phyloP scores from a whole-genome alignment of 2,113 vertebrate genomes.

The Tapirus terrestris region DNA sequence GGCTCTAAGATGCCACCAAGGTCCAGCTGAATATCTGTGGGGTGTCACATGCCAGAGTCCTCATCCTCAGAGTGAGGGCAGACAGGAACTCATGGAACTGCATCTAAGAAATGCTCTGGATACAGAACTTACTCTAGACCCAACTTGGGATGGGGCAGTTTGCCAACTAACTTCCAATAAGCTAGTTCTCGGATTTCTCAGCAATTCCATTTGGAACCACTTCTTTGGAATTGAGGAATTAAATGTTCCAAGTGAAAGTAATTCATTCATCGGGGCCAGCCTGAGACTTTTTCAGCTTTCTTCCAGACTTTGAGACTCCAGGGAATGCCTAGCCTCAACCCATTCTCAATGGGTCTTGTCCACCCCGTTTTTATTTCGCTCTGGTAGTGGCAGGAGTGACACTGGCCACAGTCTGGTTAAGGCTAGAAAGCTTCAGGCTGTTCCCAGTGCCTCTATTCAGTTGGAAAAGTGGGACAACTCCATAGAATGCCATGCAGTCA shows the following conservation, averaged over 20 bases:
- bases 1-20: not conserved
- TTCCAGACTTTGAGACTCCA: not conserved
- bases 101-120: not conserved
- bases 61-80: not conserved
- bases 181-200: slow-evolving; percentile 13
- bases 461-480: not conserved
- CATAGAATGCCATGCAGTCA: not conserved
- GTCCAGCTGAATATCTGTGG: not conserved
- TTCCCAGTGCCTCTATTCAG: not conserved
- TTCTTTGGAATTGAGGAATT: not conserved
- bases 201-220: not conserved
- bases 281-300: not conserved
- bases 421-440: not conserved
- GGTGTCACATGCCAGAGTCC: not conserved
- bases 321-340: not conserved
- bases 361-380: not conserved
- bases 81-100: not conserved
- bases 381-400: not conserved
- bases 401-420: not conserved
- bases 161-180: not conserved
- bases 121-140: not conserved
- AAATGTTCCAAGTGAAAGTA: not conserved
- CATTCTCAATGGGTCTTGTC: not conserved
- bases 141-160: not conserved
- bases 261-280: not conserved